Percentiles rank a stretch among this genome's conserved stretches.
phyloP scores from a whole-genome alignment of 2,113 vertebrate species.

The Pungitius pungitius region DNA sequence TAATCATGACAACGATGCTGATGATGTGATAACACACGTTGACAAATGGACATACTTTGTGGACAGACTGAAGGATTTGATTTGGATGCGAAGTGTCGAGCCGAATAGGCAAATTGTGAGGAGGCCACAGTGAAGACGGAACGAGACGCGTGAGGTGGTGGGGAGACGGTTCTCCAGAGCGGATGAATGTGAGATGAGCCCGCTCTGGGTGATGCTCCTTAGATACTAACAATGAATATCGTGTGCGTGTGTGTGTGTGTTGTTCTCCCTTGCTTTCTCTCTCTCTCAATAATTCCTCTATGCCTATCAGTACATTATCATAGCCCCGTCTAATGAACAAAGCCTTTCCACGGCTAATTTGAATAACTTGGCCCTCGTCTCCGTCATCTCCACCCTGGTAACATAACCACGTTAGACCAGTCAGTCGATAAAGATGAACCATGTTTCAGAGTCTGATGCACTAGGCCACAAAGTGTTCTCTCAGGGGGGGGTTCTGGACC shows the following conservation, averaged over 20 bases:
- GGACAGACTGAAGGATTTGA: slow-evolving; percentile 29
- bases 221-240: slow-evolving; percentile 31
- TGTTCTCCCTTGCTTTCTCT: not conserved
- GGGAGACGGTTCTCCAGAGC: not conserved
- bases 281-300: slow-evolving; percentile 35
- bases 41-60: slow-evolving; percentile 32
- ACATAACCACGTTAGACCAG: slow-evolving; percentile 41
- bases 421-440: slow-evolving; percentile 37
- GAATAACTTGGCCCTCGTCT: slow-evolving; percentile 18
- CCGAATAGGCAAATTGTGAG: slow-evolving; percentile 7
- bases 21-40: slow-evolving; percentile 30
- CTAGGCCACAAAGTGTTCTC: not conserved
- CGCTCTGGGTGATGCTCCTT: slow-evolving; percentile 23
- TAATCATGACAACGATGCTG: slow-evolving; percentile 43
- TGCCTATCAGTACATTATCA: slow-evolving; percentile 44
- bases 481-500: not conserved
- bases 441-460: not conserved
- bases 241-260: not conserved
- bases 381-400: slow-evolving; percentile 42
- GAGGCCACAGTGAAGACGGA: not conserved
- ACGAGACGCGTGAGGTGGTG: slow-evolving; percentile 12
- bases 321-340: slow-evolving; percentile 45
- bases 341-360: slow-evolving; percentile 44
- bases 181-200: slow-evolving; percentile 28
- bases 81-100: slow-evolving; percentile 49